phyloP scores from a whole-genome alignment of 2,113 vertebrate species.

The Peromyscus maniculatus region DNA sequence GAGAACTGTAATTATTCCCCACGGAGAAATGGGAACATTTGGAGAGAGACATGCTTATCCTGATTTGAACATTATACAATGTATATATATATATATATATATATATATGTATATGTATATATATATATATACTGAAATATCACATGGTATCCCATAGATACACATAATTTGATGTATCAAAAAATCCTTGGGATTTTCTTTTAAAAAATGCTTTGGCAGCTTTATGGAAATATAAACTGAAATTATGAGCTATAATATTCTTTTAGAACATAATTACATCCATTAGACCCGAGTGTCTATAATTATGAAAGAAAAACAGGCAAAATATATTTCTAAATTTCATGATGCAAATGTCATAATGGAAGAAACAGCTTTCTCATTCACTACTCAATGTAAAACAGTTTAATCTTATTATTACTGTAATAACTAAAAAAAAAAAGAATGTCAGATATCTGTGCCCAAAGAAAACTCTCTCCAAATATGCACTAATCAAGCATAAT shows the following conservation, averaged over 20 bases:
- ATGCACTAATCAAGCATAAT: slow-evolving; percentile 44
- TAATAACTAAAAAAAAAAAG: slow-evolving; percentile 40
- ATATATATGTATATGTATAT: not conserved
- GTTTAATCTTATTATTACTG: slow-evolving; percentile 30
- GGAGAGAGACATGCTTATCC: not conserved
- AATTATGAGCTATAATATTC: not conserved
- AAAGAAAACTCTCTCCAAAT: slow-evolving; percentile 42
- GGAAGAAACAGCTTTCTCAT: slow-evolving; percentile 20
- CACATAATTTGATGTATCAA: not conserved
- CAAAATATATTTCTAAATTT: slow-evolving; percentile 53
- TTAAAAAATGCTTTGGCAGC: not conserved
- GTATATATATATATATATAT: not conserved
- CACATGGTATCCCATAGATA: not conserved
- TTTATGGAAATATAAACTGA: slow-evolving; percentile 55
- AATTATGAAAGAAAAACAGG: slow-evolving; percentile 48
- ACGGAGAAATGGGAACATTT: not conserved
- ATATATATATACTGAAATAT: not conserved
- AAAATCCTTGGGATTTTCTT: not conserved
- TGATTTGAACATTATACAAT: not conserved
- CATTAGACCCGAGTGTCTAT: slow-evolving; percentile 19
- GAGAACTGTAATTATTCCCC: not conserved
- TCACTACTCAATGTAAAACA: slow-evolving; percentile 50
- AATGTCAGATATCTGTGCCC: slow-evolving; percentile 13
- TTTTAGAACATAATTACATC: slow-evolving; percentile 27
- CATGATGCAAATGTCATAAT: slow-evolving; percentile 39